Evolutionary conservation across 2,797 vertebrate species (phyloP).

Genomic region (Loris lydekkerianus): DNA sequence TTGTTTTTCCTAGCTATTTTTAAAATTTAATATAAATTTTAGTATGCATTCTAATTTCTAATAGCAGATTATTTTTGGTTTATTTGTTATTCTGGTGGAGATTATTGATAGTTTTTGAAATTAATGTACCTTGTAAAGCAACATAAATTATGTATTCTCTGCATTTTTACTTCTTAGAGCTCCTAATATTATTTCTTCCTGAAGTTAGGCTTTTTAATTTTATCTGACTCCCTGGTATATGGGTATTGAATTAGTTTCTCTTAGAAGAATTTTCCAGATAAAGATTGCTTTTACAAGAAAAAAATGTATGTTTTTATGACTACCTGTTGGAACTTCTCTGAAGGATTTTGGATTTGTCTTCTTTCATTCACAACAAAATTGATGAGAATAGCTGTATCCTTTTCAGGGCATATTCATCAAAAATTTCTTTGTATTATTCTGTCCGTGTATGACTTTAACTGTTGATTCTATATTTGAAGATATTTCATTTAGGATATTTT

Average conservation of each 20-base stretch:
- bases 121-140: neutral
- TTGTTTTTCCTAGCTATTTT: conserved; percentile 15
- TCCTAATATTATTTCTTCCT: neutral
- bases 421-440: neutral
- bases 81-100: conserved; percentile 49
- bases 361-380: neutral
- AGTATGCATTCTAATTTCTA: neutral
- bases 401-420: neutral
- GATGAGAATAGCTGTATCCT: neutral
- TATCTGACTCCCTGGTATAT: conserved; percentile 12
- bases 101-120: conserved; percentile 34
- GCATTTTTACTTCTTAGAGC: neutral
- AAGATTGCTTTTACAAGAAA: conserved; percentile 46
- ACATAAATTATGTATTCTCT: neutral
- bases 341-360: neutral
- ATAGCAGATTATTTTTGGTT: conserved; percentile 1
- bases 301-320: neutral
- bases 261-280: conserved; percentile 22
- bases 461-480: neutral
- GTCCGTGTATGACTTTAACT: neutral
- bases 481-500: conserved; percentile 3
- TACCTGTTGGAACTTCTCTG: neutral
- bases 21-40: conserved; percentile 25
- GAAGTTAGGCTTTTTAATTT: conserved; percentile 38
- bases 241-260: neutral